Percentiles rank a stretch among this genome's conserved stretches.
Evolutionary conservation across 2,797 vertebrate species (phyloP).

Genomic region (Brachyalestes nurse): DNA sequence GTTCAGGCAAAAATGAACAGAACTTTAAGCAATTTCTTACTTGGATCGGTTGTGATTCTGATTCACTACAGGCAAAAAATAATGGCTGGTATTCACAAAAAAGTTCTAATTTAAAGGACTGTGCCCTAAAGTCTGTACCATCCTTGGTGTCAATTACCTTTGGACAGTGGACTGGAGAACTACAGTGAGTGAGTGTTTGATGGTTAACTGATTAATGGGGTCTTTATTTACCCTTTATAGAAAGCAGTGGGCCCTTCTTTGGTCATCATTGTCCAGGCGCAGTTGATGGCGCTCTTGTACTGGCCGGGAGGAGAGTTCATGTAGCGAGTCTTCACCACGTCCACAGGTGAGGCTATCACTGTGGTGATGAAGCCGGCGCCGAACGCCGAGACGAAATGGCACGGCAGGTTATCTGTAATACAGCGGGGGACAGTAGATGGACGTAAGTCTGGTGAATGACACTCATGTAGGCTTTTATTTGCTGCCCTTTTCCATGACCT

Average conservation of each 20-base stretch:
- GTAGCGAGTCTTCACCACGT: constrained; percentile 90
- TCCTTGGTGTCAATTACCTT: too few relatives aligned
- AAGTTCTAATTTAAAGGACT: too few relatives aligned
- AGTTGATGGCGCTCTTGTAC: constrained; percentile 82
- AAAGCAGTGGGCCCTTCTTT: constrained; percentile 88
- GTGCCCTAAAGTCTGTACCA: too few relatives aligned
- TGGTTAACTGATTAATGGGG: not conserved
- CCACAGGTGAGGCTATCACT: constrained; percentile 86
- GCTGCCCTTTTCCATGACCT: not conserved
- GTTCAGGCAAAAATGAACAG: too few relatives aligned
- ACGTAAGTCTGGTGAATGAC: not conserved
- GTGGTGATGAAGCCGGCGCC: constrained; percentile 88
- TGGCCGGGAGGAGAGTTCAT: constrained; percentile 89
- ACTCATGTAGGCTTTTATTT: not conserved
- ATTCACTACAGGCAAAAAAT: too few relatives aligned
- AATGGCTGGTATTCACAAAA: too few relatives aligned
- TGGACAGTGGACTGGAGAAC: too few relatives aligned
- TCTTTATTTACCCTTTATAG: constrained; percentile 86
- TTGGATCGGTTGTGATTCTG: too few relatives aligned
- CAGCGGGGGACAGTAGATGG: not conserved
- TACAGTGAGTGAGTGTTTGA: not conserved
- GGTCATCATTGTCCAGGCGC: constrained; percentile 84
- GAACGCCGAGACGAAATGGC: constrained; percentile 87
- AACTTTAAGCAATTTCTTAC: too few relatives aligned
- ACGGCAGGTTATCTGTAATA: constrained; percentile 83